Base-by-base conservation (phyloP, 2,888 invertebrate species). In the Invenusta paracnida region DNA sequence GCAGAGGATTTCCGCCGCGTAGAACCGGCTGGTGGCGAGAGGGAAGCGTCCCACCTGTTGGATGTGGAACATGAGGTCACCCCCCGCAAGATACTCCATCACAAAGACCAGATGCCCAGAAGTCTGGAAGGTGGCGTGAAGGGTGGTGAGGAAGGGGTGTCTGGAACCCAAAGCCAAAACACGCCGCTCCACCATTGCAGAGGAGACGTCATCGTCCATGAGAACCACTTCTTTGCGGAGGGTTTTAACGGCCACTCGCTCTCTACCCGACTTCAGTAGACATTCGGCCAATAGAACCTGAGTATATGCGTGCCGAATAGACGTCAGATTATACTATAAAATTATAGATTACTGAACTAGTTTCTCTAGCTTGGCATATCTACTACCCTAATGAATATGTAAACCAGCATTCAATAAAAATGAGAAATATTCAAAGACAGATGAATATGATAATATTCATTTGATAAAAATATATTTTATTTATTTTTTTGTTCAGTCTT, bases 11-110 rank as follows among this genome's bases (percentile, higher is more conserved):
- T 99, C 98, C 13, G 98, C 97, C 0, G 95, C 97, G 92, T 99
- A 99, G 92, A 99, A 98, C 88, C 91, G 93, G 5, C 96, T 96
- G 83, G 96, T 93, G 0, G 94, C 93, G 91, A 97, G 96, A 30
- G 95, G 94, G 92, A 98, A 89, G 87, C 96, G 93, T 31, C 98
- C 97, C 87, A 95, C 95, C 91, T 95, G 95, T 92, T 98, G 98
- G 89, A 99, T 98, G 93, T 99, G 99, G 92, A 98, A 98, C 99
- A 99, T 99, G 90, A 99, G 93, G 93, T 99, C 99, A 87, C 99
- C 99, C 27, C 99, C 99, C 92, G 98, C 98, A 88, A 99, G 93
- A 92, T 98, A 99, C 93, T 99, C 98, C 98, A 99, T 99, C 88
- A 98, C 98, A 93, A 99, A 99, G 93, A 98, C 98, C 88, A 99